Base-by-base conservation (phyloP, 2,797 vertebrate species). In the Heterohyrax brucei region DNA sequence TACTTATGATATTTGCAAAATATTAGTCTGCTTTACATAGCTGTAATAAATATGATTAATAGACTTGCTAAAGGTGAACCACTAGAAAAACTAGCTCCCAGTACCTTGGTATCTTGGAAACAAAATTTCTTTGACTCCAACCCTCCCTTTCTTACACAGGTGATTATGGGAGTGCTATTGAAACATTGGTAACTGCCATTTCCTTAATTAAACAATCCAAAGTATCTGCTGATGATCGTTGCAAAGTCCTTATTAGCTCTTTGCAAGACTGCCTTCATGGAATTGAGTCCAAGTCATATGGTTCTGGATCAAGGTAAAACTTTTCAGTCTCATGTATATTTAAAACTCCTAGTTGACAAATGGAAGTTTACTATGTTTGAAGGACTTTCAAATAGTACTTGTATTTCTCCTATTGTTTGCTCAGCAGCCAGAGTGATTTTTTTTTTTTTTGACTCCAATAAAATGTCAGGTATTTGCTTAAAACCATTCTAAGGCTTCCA, bases 171-270 rank as follows among this genome's bases (percentile, higher is more conserved):
- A 99, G 99, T 97, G 99, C 99, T 93, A 99, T 99, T 98, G 99
- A 99, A 98, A 99, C 99, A 76, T 97, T 99, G 98, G 99, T 99
- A 98, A 99, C 99, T 21, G 99, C 99, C 88, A 99, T 99, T 98
- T 99, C 99, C 97, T 98, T 99, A 98, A 99, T 99, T 97, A 99
- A 99, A 97, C 99, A 99, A 98, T 99, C 99, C 95, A 99, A 99
- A 98, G 99, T 99, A 75, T 99, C 99, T 22, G 99, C 99, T 10
- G 99, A 99, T 48, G 99, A 99, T 98, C 99, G 99, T 96, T 99
- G 99, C 97, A 99, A 99, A 98, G 99, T 99, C 90, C 99, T 99
- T 94, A 99, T 99, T 99, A 99, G 99, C 98, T 99, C 99, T 95
- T 98, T 99, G 96, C 99, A 99, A 98, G 99, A 99, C 98, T 99